A percentile compares a stretch with the other conserved stretches of the same genome.
Conservation (phyloP, 2,113 vertebrate genomes). For the Phycodurus eques region DNA sequence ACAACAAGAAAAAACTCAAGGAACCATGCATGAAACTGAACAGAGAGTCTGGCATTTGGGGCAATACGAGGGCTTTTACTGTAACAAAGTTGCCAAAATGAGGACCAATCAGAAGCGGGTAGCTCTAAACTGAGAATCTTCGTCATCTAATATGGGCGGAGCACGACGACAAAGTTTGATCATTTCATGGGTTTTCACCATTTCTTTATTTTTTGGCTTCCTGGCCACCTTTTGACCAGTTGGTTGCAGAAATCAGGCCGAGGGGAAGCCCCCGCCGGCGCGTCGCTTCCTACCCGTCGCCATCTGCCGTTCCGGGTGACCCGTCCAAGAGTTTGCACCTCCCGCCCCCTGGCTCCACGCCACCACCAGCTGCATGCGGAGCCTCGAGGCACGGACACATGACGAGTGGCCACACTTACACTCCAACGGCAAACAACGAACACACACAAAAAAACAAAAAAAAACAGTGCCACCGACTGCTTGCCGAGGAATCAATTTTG, state of each 20-base stretch:
- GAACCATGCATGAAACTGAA: too few species aligned
- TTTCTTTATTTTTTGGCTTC: neutral
- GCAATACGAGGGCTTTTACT: too few species aligned
- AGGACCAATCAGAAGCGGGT: too few species aligned
- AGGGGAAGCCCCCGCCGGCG: constrained; percentile 5
- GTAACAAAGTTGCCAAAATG: neutral
- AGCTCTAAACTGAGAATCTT: neutral
- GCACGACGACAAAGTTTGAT: neutral
- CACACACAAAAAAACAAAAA: neutral
- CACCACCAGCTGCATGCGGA: constrained; percentile 3
- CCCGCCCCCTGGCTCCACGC: neutral
- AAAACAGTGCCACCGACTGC: neutral
- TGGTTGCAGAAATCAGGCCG: neutral
- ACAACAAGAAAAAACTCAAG: too few species aligned
- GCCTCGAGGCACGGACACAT: neutral
- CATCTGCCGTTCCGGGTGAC: constrained; percentile 8
- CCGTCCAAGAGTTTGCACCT: constrained; percentile 8
- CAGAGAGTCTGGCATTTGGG: too few species aligned
- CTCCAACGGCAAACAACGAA: too few species aligned
- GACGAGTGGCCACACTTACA: neutral
- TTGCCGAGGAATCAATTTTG: constrained; percentile 1
- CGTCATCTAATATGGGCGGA: neutral
- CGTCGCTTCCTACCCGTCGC: neutral
- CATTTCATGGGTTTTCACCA: neutral
- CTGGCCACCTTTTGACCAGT: neutral